Conservation (phyloP, 2,113 vertebrate genomes). For the Phoxinus phoxinus region DNA sequence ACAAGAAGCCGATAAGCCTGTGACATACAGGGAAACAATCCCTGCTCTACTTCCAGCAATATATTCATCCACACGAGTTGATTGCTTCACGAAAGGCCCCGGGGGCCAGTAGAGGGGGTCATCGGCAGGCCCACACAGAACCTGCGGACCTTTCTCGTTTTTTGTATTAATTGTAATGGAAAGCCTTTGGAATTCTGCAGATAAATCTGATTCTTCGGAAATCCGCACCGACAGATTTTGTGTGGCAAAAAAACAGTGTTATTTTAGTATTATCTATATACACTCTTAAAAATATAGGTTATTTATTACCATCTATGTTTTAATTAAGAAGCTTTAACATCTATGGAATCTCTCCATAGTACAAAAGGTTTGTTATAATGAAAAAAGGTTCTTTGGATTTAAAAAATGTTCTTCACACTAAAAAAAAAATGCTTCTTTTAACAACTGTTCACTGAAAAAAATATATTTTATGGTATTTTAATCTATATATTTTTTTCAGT, state of each 20-base stretch:
- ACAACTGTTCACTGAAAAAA: too few relatives aligned
- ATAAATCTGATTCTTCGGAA: neutral
- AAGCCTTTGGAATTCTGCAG: neutral
- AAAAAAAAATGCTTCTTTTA: too few relatives aligned
- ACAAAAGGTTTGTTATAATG: too few relatives aligned
- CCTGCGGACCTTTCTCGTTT: neutral
- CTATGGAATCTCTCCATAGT: too few relatives aligned
- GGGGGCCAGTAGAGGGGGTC: constrained; percentile 65
- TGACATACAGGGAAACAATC: constrained; percentile 55
- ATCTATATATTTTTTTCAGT: too few relatives aligned
- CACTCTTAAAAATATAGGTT: neutral
- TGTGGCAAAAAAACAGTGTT: neutral
- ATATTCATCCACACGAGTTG: constrained; percentile 54
- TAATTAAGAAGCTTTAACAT: too few relatives aligned
- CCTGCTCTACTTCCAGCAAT: constrained; percentile 54
- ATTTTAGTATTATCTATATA: neutral
- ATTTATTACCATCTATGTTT: too few relatives aligned
- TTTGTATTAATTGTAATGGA: neutral
- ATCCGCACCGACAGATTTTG: neutral
- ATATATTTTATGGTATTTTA: too few relatives aligned
- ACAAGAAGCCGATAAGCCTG: constrained; percentile 65
- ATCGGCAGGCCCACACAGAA: neutral
- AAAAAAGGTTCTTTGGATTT: too few relatives aligned
- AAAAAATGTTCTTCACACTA: too few relatives aligned
- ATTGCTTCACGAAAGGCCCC: constrained; percentile 16